Base-by-base conservation (phyloP, 2,888 invertebrate species). In the Hemistola chrysoprasaria region DNA sequence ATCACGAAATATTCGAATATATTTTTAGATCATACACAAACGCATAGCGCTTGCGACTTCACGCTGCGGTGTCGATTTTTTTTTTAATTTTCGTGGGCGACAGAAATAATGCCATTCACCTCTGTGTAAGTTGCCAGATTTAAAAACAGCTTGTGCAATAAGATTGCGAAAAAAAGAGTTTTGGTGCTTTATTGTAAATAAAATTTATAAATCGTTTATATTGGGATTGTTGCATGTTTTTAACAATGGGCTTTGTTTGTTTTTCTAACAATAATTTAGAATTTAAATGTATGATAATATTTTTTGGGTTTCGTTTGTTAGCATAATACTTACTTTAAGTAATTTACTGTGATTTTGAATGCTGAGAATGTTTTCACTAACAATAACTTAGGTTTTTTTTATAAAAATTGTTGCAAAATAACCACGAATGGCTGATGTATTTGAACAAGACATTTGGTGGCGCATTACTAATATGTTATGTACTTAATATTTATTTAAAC, bases 31-130 rank as follows among this genome's bases (percentile, higher is more conserved):
- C 65, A 51, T 55, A 65, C 70, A 62, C 51, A 59, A 50, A 64
- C 65, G 60, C 57, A 56, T 81, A 77, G 69, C 63, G 59, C 55
- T 57, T 60, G 59, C 59, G 69, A 73, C 68, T 73, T 71, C 40
- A 37, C 36, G 56, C 63, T 56, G 62, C 65, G 72, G 70, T 67
- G 75, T 72, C 65, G 66, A 59, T 67, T 59, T 53, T 47, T 56
- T 53, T 62, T 68, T 63, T 51, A 43, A 51, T 48, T 48, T 50
- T 59, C 50, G 63, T 70, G 56, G 62, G 53, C 59, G 48, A 59
- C 61, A 53, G 66, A 66, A 66, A 70, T 53, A 67, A 88, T 86
- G 86, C 78, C 87, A 61, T 87, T 88, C 78, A 85, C 78, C 77
- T 60, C 86, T 23, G 78, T 86, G 86, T 87, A 88, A 88, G 85